phyloP scores from a whole-genome alignment of 2,888 invertebrate species.

The Sycophila texana region DNA sequence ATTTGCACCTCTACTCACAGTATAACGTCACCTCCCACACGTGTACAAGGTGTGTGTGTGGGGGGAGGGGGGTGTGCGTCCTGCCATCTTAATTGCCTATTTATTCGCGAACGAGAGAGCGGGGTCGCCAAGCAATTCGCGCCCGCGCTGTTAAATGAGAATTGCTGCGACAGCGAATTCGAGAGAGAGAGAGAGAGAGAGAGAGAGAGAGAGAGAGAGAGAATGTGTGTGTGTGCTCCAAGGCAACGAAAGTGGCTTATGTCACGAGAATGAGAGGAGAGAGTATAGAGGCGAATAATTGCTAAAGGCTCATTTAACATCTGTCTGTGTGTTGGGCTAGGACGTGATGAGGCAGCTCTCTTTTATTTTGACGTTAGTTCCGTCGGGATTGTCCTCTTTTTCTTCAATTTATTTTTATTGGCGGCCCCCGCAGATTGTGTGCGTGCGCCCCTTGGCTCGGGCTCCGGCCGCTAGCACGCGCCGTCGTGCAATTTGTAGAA shows the following conservation, averaged over 20 bases:
- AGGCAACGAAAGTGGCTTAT: slow-evolving; percentile 26
- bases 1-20: slow-evolving; percentile 57
- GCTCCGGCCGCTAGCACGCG: slow-evolving; percentile 59
- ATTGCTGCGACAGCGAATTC: slow-evolving; percentile 57
- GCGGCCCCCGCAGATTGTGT: slow-evolving; percentile 22
- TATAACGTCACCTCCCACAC: not conserved
- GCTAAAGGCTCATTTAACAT: slow-evolving; percentile 49
- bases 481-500: slow-evolving; percentile 71
- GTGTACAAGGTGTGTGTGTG: not conserved
- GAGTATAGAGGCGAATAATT: slow-evolving; percentile 36
- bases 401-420: slow-evolving; percentile 47
- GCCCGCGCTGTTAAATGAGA: slow-evolving; percentile 57
- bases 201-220: slow-evolving; percentile 11
- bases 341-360: slow-evolving; percentile 36
- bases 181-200: not conserved
- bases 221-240: slow-evolving; percentile 48
- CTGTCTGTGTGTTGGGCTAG: slow-evolving; percentile 6
- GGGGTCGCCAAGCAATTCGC: slow-evolving; percentile 31
- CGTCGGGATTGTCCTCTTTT: slow-evolving; percentile 32
- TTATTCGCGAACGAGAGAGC: slow-evolving; percentile 49
- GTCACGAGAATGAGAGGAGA: slow-evolving; percentile 1
- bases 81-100: slow-evolving; percentile 53
- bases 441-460: not conserved
- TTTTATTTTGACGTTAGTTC: slow-evolving; percentile 52
- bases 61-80: slow-evolving; percentile 38